Evolutionary conservation across 2,113 vertebrate genomes (phyloP).

Genomic region (Lasiurus borealis): DNA sequence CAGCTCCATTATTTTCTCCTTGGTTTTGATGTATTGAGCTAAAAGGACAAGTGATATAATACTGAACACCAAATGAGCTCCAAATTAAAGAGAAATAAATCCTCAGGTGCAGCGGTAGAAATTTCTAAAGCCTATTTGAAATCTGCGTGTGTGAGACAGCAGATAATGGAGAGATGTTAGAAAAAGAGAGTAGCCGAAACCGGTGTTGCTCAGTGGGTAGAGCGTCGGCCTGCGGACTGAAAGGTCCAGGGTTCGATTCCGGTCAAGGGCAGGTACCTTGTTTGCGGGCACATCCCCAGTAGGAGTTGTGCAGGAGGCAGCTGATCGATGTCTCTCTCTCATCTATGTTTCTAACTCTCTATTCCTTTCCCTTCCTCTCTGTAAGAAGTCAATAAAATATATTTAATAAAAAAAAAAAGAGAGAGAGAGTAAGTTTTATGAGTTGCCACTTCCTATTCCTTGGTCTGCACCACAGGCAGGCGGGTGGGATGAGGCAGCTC

Average conservation of each 20-base stretch:
- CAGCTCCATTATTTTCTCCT: conserved; percentile 21
- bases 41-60: conserved; percentile 37
- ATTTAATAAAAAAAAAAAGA: too few relatives aligned
- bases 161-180: not conserved
- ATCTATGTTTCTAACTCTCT: too few relatives aligned
- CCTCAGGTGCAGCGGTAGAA: not conserved
- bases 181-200: too few relatives aligned
- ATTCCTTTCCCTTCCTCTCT: too few relatives aligned
- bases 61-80: conserved; percentile 1
- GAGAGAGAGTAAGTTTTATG: rapidly evolving
- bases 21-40: not conserved
- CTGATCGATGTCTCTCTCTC: too few relatives aligned
- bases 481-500: rapidly evolving
- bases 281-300: too few relatives aligned
- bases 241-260: too few relatives aligned
- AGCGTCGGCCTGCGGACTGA: too few relatives aligned
- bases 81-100: conserved; percentile 33
- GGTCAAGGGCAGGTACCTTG: too few relatives aligned
- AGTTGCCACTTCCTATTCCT: not conserved
- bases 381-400: too few relatives aligned
- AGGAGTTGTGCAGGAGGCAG: too few relatives aligned
- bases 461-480: not conserved
- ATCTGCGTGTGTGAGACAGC: not conserved
- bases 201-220: too few relatives aligned
- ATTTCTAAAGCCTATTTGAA: not conserved